Evolutionary conservation across 1,140 invertebrate species (phyloP).

Genomic region (Pseudoatta argentina): DNA sequence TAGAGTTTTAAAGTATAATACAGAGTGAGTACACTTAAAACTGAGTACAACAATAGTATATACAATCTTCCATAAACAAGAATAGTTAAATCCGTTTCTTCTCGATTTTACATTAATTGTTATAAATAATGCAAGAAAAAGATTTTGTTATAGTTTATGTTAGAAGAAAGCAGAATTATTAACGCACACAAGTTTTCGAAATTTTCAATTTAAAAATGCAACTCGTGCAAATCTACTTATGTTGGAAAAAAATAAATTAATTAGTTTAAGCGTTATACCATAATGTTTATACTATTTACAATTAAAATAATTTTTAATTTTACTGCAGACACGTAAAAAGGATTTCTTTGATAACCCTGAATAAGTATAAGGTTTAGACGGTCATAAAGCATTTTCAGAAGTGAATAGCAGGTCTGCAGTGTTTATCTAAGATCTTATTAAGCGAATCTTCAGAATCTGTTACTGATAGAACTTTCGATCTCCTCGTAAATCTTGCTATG

Average conservation of each 20-base stretch:
- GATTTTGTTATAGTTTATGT: background rate
- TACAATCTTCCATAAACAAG: background rate
- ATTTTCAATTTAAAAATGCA: slow-evolving; percentile 9
- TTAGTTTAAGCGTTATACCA: background rate
- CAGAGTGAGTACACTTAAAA: background rate
- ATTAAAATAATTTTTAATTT: background rate
- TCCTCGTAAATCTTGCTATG: slow-evolving; percentile 10
- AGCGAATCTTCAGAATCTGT: slow-evolving; percentile 17
- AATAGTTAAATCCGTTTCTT: background rate
- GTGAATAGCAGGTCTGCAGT: background rate
- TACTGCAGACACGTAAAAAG: background rate
- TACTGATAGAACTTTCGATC: background rate
- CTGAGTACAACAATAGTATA: background rate
- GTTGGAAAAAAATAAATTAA: background rate
- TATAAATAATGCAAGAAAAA: background rate
- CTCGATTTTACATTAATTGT: background rate
- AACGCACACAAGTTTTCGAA: background rate
- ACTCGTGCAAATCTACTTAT: background rate
- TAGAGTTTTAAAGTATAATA: slow-evolving; percentile 9
- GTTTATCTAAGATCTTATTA: slow-evolving; percentile 24
- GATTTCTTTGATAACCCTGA: slow-evolving; percentile 1
- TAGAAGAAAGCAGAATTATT: background rate
- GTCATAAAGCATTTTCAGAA: slow-evolving; percentile 2
- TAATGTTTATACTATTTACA: background rate
- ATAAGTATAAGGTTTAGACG: background rate